A percentile compares a stretch with the other conserved stretches of the same genome.
Conservation (phyloP, 2,113 vertebrate species). For the Engraulis encrasicolus region DNA sequence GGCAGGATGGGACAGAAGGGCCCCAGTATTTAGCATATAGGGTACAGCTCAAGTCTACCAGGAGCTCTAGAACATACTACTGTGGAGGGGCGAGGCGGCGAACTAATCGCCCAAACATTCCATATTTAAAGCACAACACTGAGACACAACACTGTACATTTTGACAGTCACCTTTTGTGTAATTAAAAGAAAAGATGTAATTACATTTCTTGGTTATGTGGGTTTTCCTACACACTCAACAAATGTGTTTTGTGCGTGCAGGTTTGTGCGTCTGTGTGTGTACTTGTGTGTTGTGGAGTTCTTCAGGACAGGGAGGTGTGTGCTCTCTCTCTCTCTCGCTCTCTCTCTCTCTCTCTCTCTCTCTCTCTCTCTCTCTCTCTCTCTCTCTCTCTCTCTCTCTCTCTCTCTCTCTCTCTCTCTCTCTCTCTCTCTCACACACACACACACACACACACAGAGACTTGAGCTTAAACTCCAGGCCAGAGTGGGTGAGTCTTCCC, state of each 20-base stretch:
- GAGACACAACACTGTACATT: neutral
- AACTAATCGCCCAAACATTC: too few relatives aligned
- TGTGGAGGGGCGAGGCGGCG: too few relatives aligned
- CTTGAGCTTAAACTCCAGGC: neutral
- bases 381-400: too few relatives aligned
- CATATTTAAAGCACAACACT: too few relatives aligned
- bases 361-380: too few relatives aligned
- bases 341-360: too few relatives aligned
- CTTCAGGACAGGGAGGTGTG: neutral
- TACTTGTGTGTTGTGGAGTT: neutral
- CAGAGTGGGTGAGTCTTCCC: conserved; percentile 1
- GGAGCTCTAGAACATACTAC: too few relatives aligned
- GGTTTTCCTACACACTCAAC: neutral
- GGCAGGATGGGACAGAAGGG: conserved; percentile 54
- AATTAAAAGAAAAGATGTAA: neutral
- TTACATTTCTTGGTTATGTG: neutral
- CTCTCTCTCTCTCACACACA: too few relatives aligned
- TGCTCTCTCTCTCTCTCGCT: conserved; percentile 3
- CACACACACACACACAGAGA: too few relatives aligned
- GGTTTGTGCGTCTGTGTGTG: neutral
- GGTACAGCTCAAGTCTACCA: neutral
- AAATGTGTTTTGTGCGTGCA: neutral
- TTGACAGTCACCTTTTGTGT: neutral
- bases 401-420: too few relatives aligned
- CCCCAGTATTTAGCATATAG: conserved; percentile 4